Conservation (phyloP, 2,113 vertebrate species). For the Cyrtonyx montezumae region DNA sequence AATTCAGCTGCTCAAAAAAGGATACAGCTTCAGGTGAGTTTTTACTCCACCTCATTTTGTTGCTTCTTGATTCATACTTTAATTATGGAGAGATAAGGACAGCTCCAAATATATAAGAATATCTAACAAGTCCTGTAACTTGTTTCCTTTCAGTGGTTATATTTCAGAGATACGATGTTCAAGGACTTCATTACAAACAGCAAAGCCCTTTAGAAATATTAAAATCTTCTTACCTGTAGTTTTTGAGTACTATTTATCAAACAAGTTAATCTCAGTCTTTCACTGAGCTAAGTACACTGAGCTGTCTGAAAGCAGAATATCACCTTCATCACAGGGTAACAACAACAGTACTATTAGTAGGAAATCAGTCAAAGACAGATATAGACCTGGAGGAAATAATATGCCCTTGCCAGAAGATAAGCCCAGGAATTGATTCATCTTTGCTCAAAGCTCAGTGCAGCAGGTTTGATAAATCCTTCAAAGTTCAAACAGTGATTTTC, state of each 20-base stretch:
- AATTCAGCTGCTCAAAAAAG: conserved; percentile 32
- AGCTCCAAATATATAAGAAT: conserved; percentile 57
- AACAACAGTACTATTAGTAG: background rate
- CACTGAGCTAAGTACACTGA: conserved; percentile 52
- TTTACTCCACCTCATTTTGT: conserved; percentile 68
- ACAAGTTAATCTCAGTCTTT: conserved; percentile 45
- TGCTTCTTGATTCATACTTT: conserved; percentile 80
- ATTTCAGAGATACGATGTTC: conserved; percentile 81
- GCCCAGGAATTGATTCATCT: conserved; percentile 20
- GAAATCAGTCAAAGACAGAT: background rate
- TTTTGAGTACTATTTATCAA: conserved; percentile 85
- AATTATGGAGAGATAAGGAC: conserved; percentile 68
- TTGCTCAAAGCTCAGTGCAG: conserved; percentile 76
- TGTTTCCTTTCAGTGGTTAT: conserved; percentile 69
- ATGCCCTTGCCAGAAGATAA: background rate
- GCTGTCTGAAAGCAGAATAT: conserved; percentile 83
- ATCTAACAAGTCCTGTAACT: conserved; percentile 71
- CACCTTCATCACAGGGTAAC: conserved; percentile 9
- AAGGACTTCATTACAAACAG: conserved; percentile 68
- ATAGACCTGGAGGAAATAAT: conserved; percentile 6
- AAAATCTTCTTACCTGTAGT: conserved; percentile 74
- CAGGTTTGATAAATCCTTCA: conserved; percentile 80
- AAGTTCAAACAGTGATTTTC: conserved; percentile 82
- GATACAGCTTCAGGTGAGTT: conserved; percentile 58
- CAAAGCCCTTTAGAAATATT: conserved; percentile 67